phyloP scores from a whole-genome alignment of 1,140 invertebrate genomes.

The Leguminivora glycinivorella region DNA sequence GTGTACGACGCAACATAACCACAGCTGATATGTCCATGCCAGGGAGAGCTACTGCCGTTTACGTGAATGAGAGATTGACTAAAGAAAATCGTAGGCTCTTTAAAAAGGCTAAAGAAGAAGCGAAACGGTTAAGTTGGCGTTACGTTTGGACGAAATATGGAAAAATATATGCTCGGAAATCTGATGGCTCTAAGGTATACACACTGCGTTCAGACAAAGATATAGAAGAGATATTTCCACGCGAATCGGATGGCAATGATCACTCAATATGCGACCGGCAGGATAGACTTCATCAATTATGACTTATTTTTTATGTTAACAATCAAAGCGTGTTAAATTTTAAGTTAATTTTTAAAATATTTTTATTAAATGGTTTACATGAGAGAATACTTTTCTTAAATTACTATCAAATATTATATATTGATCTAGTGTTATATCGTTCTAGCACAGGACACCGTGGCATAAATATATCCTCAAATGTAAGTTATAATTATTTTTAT shows the following conservation, averaged over 20 bases:
- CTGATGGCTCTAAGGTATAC: slow-evolving; percentile 14
- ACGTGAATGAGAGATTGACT: slow-evolving; percentile 35
- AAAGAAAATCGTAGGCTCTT: slow-evolving; percentile 31
- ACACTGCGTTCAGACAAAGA: background rate
- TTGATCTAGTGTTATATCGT: too few relatives aligned
- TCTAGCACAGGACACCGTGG: too few relatives aligned
- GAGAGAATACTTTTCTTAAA: background rate
- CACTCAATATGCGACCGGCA: background rate
- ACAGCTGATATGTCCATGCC: slow-evolving; percentile 6
- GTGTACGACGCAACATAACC: background rate
- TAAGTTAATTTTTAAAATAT: background rate
- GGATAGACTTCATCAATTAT: too few relatives aligned
- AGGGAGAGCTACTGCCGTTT: background rate
- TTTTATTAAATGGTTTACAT: background rate
- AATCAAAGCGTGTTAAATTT: background rate
- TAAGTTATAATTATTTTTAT: background rate
- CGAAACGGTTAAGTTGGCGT: slow-evolving; percentile 22
- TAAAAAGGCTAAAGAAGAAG: slow-evolving; percentile 21
- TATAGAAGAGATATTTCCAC: slow-evolving; percentile 25
- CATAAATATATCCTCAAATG: too few relatives aligned
- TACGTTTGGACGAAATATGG: slow-evolving; percentile 36
- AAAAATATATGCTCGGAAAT: slow-evolving; percentile 30
- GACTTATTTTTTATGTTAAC: background rate
- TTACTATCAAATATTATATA: background rate
- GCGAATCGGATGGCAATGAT: background rate